phyloP scores from a whole-genome alignment of 2,113 vertebrate genomes.

The Diglossa brunneiventris region DNA sequence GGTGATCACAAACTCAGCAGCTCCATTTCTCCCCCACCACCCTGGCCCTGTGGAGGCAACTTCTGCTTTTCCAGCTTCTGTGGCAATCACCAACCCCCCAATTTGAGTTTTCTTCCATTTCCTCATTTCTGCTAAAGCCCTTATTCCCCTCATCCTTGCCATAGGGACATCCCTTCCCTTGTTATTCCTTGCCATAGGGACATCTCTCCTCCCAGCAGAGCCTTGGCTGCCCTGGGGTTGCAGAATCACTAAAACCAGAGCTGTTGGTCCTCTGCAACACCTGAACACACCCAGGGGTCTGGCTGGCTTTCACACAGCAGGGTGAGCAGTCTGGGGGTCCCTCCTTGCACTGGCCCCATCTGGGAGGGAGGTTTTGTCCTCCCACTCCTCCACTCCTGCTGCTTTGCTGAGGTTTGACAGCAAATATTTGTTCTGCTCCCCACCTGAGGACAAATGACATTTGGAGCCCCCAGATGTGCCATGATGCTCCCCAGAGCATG shows the following conservation, averaged over 20 bases:
- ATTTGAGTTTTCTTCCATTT: fast-evolving
- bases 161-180: background rate
- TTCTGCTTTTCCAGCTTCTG: background rate
- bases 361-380: background rate
- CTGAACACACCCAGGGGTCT: fast-evolving
- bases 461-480: fast-evolving
- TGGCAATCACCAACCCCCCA: background rate
- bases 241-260: background rate
- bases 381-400: background rate
- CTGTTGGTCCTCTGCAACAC: background rate
- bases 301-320: background rate
- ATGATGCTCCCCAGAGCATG: fast-evolving
- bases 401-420: background rate
- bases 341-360: background rate
- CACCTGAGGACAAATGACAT: fast-evolving
- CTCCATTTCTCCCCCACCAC: background rate
- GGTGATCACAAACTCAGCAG: background rate
- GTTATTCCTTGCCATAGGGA: background rate
- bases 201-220: background rate
- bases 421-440: background rate
- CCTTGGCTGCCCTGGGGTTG: background rate
- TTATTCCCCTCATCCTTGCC: background rate
- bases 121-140: background rate
- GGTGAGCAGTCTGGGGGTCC: background rate
- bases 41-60: background rate